Percentiles rank a stretch among this genome's conserved stretches.
Conservation (phyloP, 2,113 vertebrate species). For the Hepsetus odoe region DNA sequence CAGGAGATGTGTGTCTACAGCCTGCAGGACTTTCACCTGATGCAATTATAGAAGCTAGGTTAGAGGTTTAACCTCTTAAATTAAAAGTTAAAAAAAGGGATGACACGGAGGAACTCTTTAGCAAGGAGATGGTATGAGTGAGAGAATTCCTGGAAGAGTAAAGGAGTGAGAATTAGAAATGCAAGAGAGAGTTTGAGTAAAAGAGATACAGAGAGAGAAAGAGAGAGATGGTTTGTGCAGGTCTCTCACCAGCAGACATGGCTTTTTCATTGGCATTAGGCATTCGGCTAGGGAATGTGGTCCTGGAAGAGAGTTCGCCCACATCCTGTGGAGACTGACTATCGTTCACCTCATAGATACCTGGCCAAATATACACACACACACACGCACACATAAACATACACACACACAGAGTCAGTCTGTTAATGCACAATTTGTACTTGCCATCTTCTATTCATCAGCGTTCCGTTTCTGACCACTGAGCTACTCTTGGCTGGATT, state of each 20-base stretch:
- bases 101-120: background rate
- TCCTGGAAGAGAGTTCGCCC: slow-evolving; percentile 65
- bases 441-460: too few species aligned
- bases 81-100: background rate
- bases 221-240: background rate
- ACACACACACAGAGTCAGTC: too few species aligned
- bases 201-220: background rate
- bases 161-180: too few species aligned
- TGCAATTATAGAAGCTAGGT: slow-evolving; percentile 24
- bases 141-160: background rate
- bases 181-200: background rate
- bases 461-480: too few species aligned
- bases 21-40: slow-evolving; percentile 28
- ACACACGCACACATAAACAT: background rate
- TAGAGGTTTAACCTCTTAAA: slow-evolving; percentile 44
- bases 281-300: slow-evolving; percentile 60
- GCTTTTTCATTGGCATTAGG: slow-evolving; percentile 73
- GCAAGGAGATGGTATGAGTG: background rate
- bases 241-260: slow-evolving; percentile 74
- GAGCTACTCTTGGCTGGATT: too few species aligned
- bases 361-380: slow-evolving; percentile 51
- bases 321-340: slow-evolving; percentile 65
- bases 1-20: slow-evolving; percentile 31
- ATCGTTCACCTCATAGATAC: slow-evolving; percentile 70
- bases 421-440: too few species aligned